Evolutionary conservation across 2,113 vertebrate species (phyloP), one percentile per base, ranked within the genome.

Genomic region (Tyrannus savana): DNA sequence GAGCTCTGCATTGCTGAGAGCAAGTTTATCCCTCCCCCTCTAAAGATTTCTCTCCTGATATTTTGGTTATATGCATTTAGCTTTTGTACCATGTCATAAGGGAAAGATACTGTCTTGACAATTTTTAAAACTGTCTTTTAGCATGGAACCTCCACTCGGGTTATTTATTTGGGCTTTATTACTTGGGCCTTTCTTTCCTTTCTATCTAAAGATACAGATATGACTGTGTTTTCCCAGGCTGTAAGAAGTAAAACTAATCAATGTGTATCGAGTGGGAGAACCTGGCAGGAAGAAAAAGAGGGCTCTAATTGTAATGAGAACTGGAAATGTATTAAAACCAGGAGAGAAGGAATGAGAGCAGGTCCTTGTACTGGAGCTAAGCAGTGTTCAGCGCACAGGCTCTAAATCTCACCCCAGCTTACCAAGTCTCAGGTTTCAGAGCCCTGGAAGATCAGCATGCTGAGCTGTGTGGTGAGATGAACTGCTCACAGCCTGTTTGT

Each of bases 401-500:
- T 92, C 33, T 50, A 44, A 86, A 63, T 91, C 80, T 55, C 0
- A 0, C 84, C 50, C 9, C 47, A 67, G 68, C 3, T 94, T 49
- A 49, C 52, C 35, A 31, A 44, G 64, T 82, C 62, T 96, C 72
- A 7, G 35, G 22, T 96, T 94, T 94, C 91, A 79, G 84, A 80
- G 67, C 39, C 33, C 58, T 82, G 71, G 74, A 85, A 87, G 84
- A 85, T 88, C 42, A 91, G 75, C 64, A 83, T 50, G 28, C 52
- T 60, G 23, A 73, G 49, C 4, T 0, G 37, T 28, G 41, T 35
- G 71, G 69, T 27, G 67, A 68, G 53, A n/a, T 58, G 33, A 68
- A 24, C 47, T 64, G 41, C 37, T 91, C 74, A 58, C 53, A 76
- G 46, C 0, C 0, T 66, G 53, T 55, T 79, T 3, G 1, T 28